These are phyloP conservation scores for Monarcha castaneiventris DNA, from an alignment of 2,113 vertebrate species.

Conservation along the genomic window DNA sequence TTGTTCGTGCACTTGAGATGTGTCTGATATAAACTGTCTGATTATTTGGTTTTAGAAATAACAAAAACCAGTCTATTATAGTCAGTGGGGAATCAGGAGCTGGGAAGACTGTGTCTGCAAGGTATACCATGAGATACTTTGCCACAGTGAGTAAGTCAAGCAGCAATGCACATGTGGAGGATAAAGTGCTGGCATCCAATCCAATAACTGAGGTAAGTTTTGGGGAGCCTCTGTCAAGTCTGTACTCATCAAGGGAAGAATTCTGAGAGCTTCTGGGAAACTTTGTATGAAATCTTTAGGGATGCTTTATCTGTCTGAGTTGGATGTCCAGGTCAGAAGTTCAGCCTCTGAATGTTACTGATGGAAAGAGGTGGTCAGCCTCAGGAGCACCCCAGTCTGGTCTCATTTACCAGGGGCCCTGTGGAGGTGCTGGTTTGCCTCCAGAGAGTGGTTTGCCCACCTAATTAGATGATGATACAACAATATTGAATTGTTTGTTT, in stretches of 20 bases:
- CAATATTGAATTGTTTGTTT: neutral
- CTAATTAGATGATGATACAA: neutral
- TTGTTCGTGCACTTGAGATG: neutral
- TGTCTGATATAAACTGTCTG: neutral
- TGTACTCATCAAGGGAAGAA: neutral
- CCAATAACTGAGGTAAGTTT: constrained; percentile 89
- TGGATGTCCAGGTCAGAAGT: neutral
- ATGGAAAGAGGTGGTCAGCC: neutral
- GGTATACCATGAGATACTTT: constrained; percentile 96
- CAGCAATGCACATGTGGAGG: constrained; percentile 86
- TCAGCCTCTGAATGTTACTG: neutral
- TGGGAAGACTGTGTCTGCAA: constrained; percentile 95
- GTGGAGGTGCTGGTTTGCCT: neutral
- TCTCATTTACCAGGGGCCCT: neutral
- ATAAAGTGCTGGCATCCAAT: constrained; percentile 95
- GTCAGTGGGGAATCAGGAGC: constrained; percentile 98
- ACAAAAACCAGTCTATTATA: constrained; percentile 94
- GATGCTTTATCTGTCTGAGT: neutral
- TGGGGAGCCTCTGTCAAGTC: neutral
- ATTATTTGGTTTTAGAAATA: constrained; percentile 78
- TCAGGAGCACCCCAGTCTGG: neutral
- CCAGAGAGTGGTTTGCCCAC: neutral
- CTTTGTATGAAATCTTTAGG: neutral
- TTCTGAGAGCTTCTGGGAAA: neutral
- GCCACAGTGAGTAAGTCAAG: constrained; percentile 94